These are phyloP conservation scores for Zele albiditarsus DNA, from an alignment of 2,888 invertebrate species.

Conservation along the genomic window DNA sequence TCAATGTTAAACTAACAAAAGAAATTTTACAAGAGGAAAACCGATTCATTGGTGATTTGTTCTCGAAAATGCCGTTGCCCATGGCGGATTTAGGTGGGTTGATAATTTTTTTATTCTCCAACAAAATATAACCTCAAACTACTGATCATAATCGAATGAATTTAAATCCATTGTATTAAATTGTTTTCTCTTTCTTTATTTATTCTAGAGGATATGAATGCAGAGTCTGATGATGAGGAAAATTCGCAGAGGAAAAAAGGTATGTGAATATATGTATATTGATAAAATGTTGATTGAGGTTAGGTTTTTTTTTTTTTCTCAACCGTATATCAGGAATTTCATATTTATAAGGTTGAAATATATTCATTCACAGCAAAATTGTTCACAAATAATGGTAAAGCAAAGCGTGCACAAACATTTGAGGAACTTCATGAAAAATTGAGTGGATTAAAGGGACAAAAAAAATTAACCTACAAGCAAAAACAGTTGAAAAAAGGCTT, in stretches of 20 bases:
- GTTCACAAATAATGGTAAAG: constrained; percentile 51
- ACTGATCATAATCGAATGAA: too few relatives aligned
- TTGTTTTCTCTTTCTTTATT: constrained; percentile 18
- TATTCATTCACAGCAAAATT: constrained; percentile 51
- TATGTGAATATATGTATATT: constrained; percentile 13
- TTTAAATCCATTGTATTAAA: neutral
- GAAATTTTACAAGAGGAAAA: constrained; percentile 75
- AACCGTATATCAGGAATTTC: neutral
- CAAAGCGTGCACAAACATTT: constrained; percentile 76
- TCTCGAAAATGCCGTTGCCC: constrained; percentile 76
- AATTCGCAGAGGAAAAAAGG: constrained; percentile 33
- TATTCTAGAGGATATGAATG: constrained; percentile 51
- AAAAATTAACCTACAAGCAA: constrained; percentile 78
- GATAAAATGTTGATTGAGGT: neutral
- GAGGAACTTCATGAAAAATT: constrained; percentile 80
- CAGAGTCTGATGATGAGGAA: constrained; percentile 46
- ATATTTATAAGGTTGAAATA: neutral
- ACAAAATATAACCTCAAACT: too few relatives aligned
- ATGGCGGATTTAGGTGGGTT: constrained; percentile 72
- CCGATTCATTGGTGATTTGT: constrained; percentile 77
- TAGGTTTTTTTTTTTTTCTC: neutral
- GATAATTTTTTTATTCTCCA: constrained; percentile 18
- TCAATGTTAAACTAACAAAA: constrained; percentile 68
- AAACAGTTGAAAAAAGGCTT: constrained; percentile 80
- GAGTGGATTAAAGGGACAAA: constrained; percentile 77